Percentiles rank a stretch among this genome's conserved stretches.
Evolutionary conservation across 2,888 invertebrate genomes (phyloP).

Genomic region (Phymatocera aterrima): DNA sequence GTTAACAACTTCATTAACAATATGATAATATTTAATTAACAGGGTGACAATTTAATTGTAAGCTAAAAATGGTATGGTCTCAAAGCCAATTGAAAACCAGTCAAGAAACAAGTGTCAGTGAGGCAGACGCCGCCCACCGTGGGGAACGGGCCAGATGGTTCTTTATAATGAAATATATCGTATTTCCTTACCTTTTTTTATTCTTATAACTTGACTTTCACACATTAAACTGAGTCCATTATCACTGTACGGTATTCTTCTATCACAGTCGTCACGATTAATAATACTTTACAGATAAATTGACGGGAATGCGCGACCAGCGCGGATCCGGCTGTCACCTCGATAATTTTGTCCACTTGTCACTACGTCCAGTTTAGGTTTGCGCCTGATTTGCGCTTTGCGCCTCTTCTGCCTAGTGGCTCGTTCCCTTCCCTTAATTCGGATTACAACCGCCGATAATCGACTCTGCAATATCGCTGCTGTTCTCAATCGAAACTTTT

Average conservation of each 20-base stretch:
- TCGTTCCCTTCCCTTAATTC: slow-evolving; percentile 3
- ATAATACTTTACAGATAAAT: slow-evolving; percentile 13
- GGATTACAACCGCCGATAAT: not conserved
- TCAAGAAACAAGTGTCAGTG: slow-evolving; percentile 48
- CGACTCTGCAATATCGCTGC: slow-evolving; percentile 10
- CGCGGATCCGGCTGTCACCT: slow-evolving; percentile 48
- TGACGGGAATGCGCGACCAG: slow-evolving; percentile 48
- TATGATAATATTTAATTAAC: not conserved
- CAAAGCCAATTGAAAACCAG: slow-evolving; percentile 8
- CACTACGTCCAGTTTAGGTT: slow-evolving; percentile 42
- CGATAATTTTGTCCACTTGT: slow-evolving; percentile 47
- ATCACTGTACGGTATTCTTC: slow-evolving; percentile 14
- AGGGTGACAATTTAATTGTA: not conserved
- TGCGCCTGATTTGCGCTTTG: not conserved
- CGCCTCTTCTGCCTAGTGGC: slow-evolving; percentile 5
- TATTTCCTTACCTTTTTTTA: slow-evolving; percentile 22
- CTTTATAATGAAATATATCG: slow-evolving; percentile 15
- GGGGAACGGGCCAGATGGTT: slow-evolving; percentile 45
- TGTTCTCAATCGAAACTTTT: not conserved
- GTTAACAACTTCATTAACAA: slow-evolving; percentile 17
- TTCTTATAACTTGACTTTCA: not conserved
- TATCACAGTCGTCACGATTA: not conserved
- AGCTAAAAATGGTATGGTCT: slow-evolving; percentile 37
- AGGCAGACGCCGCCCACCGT: slow-evolving; percentile 48
- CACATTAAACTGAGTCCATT: slow-evolving; percentile 19